These are phyloP conservation scores for Canis aureus DNA, from an alignment of 2,113 vertebrate species.

Conservation along the genomic window DNA sequence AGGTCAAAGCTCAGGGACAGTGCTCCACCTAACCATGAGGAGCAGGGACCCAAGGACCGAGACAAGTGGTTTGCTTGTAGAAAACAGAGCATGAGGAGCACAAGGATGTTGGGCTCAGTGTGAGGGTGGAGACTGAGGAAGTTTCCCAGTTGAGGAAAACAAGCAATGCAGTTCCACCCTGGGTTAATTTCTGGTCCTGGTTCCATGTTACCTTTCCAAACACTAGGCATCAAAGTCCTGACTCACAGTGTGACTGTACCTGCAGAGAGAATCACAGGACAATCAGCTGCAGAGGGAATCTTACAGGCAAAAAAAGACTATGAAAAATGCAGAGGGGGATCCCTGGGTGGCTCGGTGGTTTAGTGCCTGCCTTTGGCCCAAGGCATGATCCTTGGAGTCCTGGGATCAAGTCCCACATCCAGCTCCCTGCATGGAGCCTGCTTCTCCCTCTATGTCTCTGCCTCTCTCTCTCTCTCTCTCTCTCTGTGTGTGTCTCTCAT, in stretches of 20 bases:
- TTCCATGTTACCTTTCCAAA: not conserved
- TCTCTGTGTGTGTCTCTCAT: too few relatives aligned
- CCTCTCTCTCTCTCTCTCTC: too few relatives aligned
- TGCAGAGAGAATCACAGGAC: not conserved
- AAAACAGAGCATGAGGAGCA: fast-evolving
- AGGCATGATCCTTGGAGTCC: too few relatives aligned
- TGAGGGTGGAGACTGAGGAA: fast-evolving
- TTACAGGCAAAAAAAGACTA: fast-evolving
- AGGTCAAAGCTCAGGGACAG: fast-evolving
- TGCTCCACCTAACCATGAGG: not conserved
- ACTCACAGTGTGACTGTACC: not conserved
- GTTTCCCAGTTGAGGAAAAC: too few relatives aligned
- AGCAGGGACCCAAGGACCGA: fast-evolving
- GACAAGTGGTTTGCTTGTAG: fast-evolving
- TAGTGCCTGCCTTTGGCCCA: too few relatives aligned
- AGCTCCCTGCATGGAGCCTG: too few relatives aligned
- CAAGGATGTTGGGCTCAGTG: fast-evolving
- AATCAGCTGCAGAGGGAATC: not conserved
- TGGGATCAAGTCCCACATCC: too few relatives aligned
- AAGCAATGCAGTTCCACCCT: fast-evolving
- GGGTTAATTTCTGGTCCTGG: fast-evolving
- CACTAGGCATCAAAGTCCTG: fast-evolving
- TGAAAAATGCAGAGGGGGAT: not conserved
- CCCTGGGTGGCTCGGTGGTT: too few relatives aligned
- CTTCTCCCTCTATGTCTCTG: too few relatives aligned